Evolutionary conservation across 2,888 invertebrate genomes (phyloP).

Genomic region (Tetanocera ferruginea): DNA sequence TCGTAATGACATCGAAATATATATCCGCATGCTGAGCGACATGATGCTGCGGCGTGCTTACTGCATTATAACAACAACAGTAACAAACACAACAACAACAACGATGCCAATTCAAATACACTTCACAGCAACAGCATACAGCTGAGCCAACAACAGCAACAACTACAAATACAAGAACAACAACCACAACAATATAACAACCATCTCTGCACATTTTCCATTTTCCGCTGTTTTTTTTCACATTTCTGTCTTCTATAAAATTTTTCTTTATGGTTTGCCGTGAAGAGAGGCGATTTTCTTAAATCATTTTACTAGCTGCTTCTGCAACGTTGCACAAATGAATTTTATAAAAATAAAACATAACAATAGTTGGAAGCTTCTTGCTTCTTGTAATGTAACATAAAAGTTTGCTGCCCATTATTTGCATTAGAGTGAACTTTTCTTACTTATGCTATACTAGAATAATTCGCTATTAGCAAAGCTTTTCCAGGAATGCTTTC

Average conservation of each 20-base stretch:
- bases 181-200: neutral
- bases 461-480: no score
- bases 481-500: no score
- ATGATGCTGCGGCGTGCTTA: neutral
- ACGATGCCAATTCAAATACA: neutral
- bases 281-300: constrained; percentile 65
- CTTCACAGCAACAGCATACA: neutral
- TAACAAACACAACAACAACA: neutral
- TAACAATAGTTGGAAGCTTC: neutral
- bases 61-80: constrained; percentile 21
- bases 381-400: no score
- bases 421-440: no score
- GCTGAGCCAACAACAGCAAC: neutral
- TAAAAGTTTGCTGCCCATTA: no score
- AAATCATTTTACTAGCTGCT: constrained; percentile 49
- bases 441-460: no score
- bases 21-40: constrained; percentile 18
- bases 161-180: neutral
- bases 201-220: constrained; percentile 9
- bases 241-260: constrained; percentile 38
- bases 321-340: neutral
- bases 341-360: neutral
- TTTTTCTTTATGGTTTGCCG: constrained; percentile 60
- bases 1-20: constrained; percentile 26
- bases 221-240: constrained; percentile 14